Conservation (phyloP, 1,140 invertebrate species). For the Drosophila orosa region DNA sequence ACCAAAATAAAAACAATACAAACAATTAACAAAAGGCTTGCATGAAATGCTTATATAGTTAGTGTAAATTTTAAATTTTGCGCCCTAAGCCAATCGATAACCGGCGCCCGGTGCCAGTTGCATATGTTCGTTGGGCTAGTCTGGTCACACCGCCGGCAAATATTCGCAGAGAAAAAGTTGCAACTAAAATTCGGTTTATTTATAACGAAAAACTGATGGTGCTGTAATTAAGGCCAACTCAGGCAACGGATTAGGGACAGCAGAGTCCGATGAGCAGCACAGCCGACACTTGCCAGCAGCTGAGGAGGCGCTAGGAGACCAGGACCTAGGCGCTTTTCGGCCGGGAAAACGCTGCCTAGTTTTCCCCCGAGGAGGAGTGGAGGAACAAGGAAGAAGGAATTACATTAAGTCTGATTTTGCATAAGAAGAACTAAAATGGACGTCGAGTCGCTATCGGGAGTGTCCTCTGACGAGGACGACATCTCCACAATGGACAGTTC, state of each 20-base stretch:
- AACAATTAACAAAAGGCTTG: background rate
- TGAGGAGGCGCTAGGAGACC: constrained; percentile 22
- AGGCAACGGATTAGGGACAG: constrained; percentile 1
- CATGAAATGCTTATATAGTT: too few relatives aligned
- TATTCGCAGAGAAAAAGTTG: constrained; percentile 1
- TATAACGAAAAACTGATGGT: constrained; percentile 21
- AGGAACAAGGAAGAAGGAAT: constrained; percentile 13
- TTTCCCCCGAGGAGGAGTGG: constrained; percentile 10
- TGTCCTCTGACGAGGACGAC: constrained; percentile 76
- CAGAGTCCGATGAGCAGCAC: constrained; percentile 19
- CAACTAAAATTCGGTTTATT: constrained; percentile 32
- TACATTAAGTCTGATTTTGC: constrained; percentile 68
- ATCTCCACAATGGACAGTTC: constrained; percentile 73
- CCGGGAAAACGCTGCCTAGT: constrained; percentile 7
- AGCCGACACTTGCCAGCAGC: constrained; percentile 15
- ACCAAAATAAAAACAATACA: background rate
- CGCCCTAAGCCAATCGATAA: background rate
- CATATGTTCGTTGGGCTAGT: background rate
- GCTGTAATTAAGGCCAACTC: constrained; percentile 7
- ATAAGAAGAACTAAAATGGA: constrained; percentile 56
- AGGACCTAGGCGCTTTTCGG: constrained; percentile 14
- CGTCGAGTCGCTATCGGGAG: constrained; percentile 73
- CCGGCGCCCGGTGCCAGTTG: background rate
- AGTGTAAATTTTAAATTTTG: background rate
- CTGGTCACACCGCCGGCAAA: constrained; percentile 15